Evolutionary conservation across 2,888 invertebrate genomes (phyloP), one percentile per base, ranked within the genome.

Genomic region (Kryphioiulus occultus): DNA sequence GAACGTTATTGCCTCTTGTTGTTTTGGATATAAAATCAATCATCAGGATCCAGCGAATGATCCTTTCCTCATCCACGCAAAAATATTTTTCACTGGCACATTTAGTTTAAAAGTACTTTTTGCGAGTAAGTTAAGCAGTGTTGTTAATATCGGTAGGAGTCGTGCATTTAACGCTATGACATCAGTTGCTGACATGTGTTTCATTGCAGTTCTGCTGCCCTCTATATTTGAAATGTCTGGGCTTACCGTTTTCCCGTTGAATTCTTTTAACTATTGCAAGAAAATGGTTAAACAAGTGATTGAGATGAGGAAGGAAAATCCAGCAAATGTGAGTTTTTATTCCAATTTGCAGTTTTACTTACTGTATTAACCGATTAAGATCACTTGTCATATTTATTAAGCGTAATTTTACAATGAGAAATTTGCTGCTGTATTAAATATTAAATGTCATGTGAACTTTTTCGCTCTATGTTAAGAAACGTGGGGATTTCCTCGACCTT

Each of bases 1-100:
- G 87, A 47, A 87, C 35, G 85, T 87, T 44, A 87, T 87, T 32
- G 42, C 87, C 9, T 39, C 83, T 22, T 87, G 87, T 44, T 83
- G 84, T 19, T 87, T 87, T 22, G 84, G 84, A 12, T 68, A 42
- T 15, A 47, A 44, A 87, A 84, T 87, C 17, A 85, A 84, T 35
- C 30, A 39, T 12, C 42, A 83, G 30, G 85, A 87, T 44, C 84
- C 83, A 4, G 44, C 7, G 0, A 39, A 85, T 17, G 87, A 87
- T 53, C 85, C 83, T n/a, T 87, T 87, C 44, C 26, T 87, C 26
- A 22, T 17, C 1, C 22, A 87, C 26, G 87, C 85, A 17, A 84
- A 87, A 84, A 30, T 78, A 32, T 42, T 87, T 9, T 87, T 87
- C 22, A 85, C 82, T 17, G 59, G 82, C 19, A 19, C 7, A 26